phyloP scores from a whole-genome alignment of 2,888 invertebrate species.

The Alitta virens region DNA sequence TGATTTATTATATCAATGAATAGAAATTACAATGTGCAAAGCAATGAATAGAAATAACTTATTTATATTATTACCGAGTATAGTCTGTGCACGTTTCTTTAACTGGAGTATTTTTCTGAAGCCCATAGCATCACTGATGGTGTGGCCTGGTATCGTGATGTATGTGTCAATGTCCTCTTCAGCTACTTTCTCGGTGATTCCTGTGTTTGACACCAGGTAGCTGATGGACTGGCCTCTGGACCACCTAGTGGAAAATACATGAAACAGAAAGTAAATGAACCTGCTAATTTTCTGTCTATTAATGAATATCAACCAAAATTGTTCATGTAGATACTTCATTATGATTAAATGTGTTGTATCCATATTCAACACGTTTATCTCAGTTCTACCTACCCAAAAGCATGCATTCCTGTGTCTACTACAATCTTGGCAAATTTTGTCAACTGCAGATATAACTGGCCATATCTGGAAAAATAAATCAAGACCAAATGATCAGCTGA shows the following conservation, averaged over 20 bases:
- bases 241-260: conserved; percentile 16
- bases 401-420: conserved; percentile 26
- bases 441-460: conserved; percentile 23
- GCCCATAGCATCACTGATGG: conserved; percentile 19
- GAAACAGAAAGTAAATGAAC: no score
- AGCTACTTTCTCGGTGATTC: conserved; percentile 10
- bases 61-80: conserved; percentile 8
- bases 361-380: no score
- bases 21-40: no score
- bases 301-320: no score
- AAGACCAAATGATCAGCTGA: no score
- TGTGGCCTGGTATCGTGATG: conserved; percentile 25
- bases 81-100: conserved; percentile 7
- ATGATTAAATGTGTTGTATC: no score
- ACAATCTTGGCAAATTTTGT: conserved; percentile 17
- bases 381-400: conserved; percentile 18
- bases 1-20: not conserved
- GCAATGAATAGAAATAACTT: no score
- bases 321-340: not conserved
- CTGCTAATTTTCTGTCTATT: no score
- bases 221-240: conserved; percentile 15
- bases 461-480: conserved; percentile 18
- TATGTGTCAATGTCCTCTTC: conserved; percentile 18
- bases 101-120: conserved; percentile 13
- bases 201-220: conserved; percentile 14